phyloP scores from a whole-genome alignment of 2,113 vertebrate genomes.

The Coryphaenoides rupestris region DNA sequence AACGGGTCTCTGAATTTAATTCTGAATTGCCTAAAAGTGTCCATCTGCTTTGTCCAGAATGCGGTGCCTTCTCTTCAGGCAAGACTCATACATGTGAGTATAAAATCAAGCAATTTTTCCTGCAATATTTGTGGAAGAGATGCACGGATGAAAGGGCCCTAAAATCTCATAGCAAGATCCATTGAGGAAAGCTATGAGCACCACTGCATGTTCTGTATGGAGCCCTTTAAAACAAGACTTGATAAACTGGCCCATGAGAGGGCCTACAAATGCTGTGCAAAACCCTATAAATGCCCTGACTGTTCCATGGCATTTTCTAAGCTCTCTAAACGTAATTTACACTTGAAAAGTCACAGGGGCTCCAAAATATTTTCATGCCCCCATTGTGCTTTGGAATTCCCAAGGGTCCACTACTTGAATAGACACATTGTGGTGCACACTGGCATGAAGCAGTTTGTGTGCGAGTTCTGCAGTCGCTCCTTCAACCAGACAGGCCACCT shows the following conservation, averaged over 20 bases:
- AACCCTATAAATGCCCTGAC: slow-evolving; percentile 46
- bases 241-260: slow-evolving; percentile 45
- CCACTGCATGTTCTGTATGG: slow-evolving; percentile 48
- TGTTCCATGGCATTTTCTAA: too few species aligned
- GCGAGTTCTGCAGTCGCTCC: slow-evolving; percentile 53
- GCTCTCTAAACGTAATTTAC: too few species aligned
- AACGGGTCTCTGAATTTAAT: too few species aligned
- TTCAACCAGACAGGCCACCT: slow-evolving; percentile 54
- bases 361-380: too few species aligned
- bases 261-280: slow-evolving; percentile 22
- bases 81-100: slow-evolving; percentile 46
- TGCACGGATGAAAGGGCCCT: slow-evolving; percentile 20
- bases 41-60: slow-evolving; percentile 47
- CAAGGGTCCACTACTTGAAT: too few species aligned
- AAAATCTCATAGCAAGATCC: slow-evolving; percentile 37
- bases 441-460: slow-evolving; percentile 36
- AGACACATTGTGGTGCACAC: too few species aligned
- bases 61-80: slow-evolving; percentile 36
- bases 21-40: background rate
- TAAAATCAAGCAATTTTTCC: slow-evolving; percentile 39
- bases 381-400: too few species aligned
- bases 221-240: slow-evolving; percentile 41
- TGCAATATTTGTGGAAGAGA: slow-evolving; percentile 59
- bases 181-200: slow-evolving; percentile 35
- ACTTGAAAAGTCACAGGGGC: too few species aligned